These are phyloP conservation scores for Arvicanthis niloticus DNA, from an alignment of 2,113 vertebrate species.

Conservation along the genomic window DNA sequence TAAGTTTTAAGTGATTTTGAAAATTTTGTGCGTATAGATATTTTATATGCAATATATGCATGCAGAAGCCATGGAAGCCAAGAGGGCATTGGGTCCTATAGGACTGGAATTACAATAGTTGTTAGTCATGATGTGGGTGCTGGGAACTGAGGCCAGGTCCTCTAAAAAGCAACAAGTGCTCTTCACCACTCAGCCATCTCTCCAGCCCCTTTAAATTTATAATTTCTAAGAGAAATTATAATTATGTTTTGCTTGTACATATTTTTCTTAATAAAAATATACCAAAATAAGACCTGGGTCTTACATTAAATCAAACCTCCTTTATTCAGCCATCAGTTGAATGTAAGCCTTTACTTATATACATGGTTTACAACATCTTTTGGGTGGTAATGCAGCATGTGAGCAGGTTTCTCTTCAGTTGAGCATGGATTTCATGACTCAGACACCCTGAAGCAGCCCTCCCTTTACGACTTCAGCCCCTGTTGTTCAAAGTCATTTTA, in stretches of 20 bases:
- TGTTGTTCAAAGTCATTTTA: constrained; percentile 22
- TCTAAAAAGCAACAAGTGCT: background rate
- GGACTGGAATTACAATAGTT: background rate
- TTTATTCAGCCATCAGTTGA: background rate
- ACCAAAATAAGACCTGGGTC: background rate
- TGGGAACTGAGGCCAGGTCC: background rate
- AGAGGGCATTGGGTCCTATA: background rate
- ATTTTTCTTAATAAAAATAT: constrained; percentile 30
- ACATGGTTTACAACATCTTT: background rate
- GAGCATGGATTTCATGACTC: background rate
- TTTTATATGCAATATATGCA: background rate
- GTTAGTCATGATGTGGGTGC: background rate
- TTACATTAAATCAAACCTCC: constrained; percentile 19
- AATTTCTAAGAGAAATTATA: background rate
- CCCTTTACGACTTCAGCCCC: background rate
- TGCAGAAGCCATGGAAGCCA: background rate
- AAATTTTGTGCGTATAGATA: background rate
- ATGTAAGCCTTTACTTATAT: background rate
- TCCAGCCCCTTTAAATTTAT: background rate
- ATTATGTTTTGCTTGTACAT: constrained; percentile 5
- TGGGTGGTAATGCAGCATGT: background rate
- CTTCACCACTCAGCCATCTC: background rate
- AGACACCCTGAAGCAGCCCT: background rate
- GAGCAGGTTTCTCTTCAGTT: background rate
- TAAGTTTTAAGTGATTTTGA: background rate